These are phyloP conservation scores for Lagria hirta DNA, from an alignment of 2,888 invertebrate species.

Conservation along the genomic window DNA sequence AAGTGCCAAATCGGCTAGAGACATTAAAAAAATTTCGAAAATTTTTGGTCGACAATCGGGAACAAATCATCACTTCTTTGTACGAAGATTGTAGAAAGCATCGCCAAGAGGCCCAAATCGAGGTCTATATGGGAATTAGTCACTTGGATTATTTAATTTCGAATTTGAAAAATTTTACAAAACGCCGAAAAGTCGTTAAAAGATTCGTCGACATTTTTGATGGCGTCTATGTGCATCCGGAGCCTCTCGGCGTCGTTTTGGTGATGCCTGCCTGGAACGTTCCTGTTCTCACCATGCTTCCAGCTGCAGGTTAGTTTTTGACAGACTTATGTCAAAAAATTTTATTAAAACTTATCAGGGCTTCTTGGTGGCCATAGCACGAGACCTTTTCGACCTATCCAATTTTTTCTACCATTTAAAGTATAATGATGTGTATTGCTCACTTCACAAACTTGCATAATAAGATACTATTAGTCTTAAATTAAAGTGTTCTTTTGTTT, in stretches of 20 bases:
- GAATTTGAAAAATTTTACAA: constrained; percentile 76
- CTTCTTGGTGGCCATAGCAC: no score
- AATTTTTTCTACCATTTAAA: no score
- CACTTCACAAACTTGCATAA: no score
- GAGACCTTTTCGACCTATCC: no score
- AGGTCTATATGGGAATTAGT: constrained; percentile 61
- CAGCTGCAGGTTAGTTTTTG: constrained; percentile 58
- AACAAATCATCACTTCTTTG: constrained; percentile 72
- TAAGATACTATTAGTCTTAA: no score
- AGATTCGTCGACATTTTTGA: constrained; percentile 72
- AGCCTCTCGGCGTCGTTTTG: constrained; percentile 91
- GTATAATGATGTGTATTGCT: no score
- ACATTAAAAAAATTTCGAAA: constrained; percentile 73
- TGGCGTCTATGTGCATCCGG: constrained; percentile 72
- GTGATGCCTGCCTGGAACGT: constrained; percentile 97
- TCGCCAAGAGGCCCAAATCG: constrained; percentile 75
- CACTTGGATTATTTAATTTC: constrained; percentile 70
- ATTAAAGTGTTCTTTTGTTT: no score
- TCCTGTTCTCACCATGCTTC: constrained; percentile 80
- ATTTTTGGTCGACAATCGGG: constrained; percentile 80
- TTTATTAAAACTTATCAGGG: no score
- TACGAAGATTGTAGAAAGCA: constrained; percentile 73
- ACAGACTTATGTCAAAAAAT: no score
- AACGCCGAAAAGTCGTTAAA: constrained; percentile 70
- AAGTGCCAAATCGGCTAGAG: constrained; percentile 73